Conservation (phyloP, 2,888 invertebrate genomes). For the Tenthredo amoena region DNA sequence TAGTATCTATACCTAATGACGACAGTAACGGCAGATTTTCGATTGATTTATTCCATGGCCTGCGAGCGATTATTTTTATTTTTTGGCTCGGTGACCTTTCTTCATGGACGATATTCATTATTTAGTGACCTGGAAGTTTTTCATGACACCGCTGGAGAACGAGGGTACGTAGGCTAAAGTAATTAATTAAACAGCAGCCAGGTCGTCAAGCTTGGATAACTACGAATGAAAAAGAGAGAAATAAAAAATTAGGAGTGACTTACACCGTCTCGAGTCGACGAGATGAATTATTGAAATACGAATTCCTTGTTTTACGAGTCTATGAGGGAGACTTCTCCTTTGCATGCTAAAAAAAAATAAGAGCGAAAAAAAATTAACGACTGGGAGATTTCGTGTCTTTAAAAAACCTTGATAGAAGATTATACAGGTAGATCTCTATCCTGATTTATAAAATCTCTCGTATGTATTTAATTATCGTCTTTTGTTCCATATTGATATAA, state of each 20-base stretch:
- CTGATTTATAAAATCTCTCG: background rate
- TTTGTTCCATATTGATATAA: background rate
- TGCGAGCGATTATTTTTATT: background rate
- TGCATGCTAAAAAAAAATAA: background rate
- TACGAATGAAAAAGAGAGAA: background rate
- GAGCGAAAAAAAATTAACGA: background rate
- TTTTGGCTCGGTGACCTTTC: background rate
- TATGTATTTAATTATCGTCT: background rate
- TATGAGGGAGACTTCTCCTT: background rate
- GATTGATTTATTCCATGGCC: background rate
- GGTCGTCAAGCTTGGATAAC: background rate
- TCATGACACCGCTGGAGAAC: background rate
- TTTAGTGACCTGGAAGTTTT: conserved; percentile 30
- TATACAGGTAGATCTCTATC: background rate
- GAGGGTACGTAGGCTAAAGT: conserved; percentile 14
- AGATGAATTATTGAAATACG: background rate
- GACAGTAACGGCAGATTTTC: background rate
- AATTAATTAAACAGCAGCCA: conserved; percentile 28
- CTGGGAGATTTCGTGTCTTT: background rate
- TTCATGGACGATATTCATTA: conserved; percentile 10
- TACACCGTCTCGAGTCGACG: conserved; percentile 6
- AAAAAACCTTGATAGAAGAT: background rate
- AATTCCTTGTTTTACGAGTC: background rate
- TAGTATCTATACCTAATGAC: too few species aligned
- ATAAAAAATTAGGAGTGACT: background rate